These are phyloP conservation scores for Artemisiospiza belli DNA, from an alignment of 2,113 vertebrate species.

Conservation along the genomic window DNA sequence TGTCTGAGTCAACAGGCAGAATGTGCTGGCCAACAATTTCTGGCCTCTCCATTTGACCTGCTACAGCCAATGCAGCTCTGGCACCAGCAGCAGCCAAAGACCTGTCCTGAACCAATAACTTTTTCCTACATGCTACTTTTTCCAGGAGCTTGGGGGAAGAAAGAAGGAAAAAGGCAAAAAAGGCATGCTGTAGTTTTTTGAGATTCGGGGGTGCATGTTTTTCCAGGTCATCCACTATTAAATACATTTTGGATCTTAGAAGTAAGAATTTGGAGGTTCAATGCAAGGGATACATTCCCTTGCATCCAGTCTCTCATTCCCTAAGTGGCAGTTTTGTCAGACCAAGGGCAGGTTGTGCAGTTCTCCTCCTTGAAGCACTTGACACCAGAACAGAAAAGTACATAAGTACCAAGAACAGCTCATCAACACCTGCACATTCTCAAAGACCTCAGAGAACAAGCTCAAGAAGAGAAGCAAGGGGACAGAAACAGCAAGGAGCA, in stretches of 20 bases:
- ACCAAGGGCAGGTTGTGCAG: background rate
- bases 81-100: conserved; percentile 27
- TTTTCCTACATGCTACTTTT: background rate
- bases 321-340: background rate
- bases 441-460: background rate
- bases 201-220: background rate
- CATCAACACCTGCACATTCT: background rate
- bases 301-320: background rate
- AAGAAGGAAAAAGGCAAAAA: background rate
- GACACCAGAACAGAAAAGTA: background rate
- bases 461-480: background rate
- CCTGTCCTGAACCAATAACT: background rate
- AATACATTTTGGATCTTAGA: background rate
- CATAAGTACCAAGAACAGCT: background rate
- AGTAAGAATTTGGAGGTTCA: background rate
- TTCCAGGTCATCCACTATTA: background rate
- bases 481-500: background rate
- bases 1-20: background rate
- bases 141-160: background rate
- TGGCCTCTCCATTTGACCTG: conserved; percentile 23
- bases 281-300: background rate
- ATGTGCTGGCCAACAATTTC: background rate
- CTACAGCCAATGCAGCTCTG: background rate
- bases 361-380: background rate
- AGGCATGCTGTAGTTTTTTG: background rate